Base-by-base conservation (phyloP, 2,113 vertebrate genomes). In the Myotis brandtii region DNA sequence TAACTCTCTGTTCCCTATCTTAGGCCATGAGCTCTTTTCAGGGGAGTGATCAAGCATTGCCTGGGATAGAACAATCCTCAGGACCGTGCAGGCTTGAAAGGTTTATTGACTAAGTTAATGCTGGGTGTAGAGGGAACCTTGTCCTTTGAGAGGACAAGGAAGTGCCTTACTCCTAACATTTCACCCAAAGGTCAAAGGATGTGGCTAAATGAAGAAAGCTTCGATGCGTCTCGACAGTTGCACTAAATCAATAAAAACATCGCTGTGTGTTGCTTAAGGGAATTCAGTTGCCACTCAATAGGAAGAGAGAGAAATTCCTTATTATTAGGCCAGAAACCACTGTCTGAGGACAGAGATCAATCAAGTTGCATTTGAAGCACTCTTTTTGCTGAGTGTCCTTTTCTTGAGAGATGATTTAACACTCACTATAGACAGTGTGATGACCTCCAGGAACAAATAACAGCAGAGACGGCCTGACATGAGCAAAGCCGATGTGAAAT, bases 101-200 rank as follows among this genome's bases (percentile, higher is more conserved):
- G 37, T 50, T 90, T 88, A 93, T 69, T 32, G 70, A 75, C 40
- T n/a, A 54, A 94, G 32, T 93, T 76, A 72, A 77, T 82, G 17
- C 46, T 87, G 52, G 43, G 50, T 12, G 32, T 17, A 5, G 46
- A 30, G 73, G 21, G 16, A 12, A 32, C 21, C 30, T 85, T 14
- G 50, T 76, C 72, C 77, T 91, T 84, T 91, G 67, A 77, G 79
- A 82, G 72, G 81, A 59, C 85, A 9, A 91, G 34, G 50, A 79
- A 83, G 20, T 5, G 52, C 17, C 13, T 89, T 93, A 73, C 30
- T 40, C 84, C 50, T 79, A 52, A 13, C 73, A 54, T 72, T 67
- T 91, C 90, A 93, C 83, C 37, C n/a, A 77, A 77, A 84, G 46
- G 40, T 87, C 85, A 94, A 95, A 91, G 48, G 69, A 73, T 23